Percentiles rank a stretch among this genome's conserved stretches.
phyloP scores from a whole-genome alignment of 2,888 invertebrate genomes.

The Hypolimnas misippus region DNA sequence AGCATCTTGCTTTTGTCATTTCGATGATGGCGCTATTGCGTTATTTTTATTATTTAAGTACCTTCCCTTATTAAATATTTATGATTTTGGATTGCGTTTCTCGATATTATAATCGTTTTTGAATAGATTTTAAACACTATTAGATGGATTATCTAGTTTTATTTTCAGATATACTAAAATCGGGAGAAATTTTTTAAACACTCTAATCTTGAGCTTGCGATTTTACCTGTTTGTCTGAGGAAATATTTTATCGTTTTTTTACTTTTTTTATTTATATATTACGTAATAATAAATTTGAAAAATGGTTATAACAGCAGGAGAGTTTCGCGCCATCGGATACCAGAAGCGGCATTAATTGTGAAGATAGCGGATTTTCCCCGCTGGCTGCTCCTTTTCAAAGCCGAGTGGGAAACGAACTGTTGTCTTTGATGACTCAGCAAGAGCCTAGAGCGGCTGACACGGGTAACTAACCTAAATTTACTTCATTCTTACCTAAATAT shows the following conservation, averaged over 20 bases:
- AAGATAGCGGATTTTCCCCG: constrained; percentile 59
- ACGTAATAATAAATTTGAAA: background rate
- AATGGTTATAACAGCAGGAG: constrained; percentile 50
- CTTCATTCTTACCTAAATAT: too few species aligned
- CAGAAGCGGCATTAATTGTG: constrained; percentile 43
- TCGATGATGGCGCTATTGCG: too few species aligned
- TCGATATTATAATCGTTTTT: too few species aligned
- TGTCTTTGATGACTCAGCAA: constrained; percentile 57
- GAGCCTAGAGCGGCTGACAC: constrained; percentile 65
- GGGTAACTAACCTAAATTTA: too few species aligned
- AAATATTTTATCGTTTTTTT: too few species aligned
- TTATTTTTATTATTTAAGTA: background rate
- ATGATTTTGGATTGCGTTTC: too few species aligned
- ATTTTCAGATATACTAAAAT: too few species aligned
- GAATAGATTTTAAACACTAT: too few species aligned
- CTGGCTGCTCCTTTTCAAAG: constrained; percentile 60
- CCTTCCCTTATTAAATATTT: background rate
- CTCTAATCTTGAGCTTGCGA: too few species aligned
- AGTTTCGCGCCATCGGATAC: constrained; percentile 55
- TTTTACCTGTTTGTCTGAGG: too few species aligned
- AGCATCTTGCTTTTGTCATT: constrained; percentile 45
- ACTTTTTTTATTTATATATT: background rate
- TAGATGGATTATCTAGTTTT: too few species aligned
- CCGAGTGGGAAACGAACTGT: constrained; percentile 54
- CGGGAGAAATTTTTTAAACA: too few species aligned